Base-by-base conservation (phyloP, 2,888 invertebrate genomes). In the Pollenia labialis region DNA sequence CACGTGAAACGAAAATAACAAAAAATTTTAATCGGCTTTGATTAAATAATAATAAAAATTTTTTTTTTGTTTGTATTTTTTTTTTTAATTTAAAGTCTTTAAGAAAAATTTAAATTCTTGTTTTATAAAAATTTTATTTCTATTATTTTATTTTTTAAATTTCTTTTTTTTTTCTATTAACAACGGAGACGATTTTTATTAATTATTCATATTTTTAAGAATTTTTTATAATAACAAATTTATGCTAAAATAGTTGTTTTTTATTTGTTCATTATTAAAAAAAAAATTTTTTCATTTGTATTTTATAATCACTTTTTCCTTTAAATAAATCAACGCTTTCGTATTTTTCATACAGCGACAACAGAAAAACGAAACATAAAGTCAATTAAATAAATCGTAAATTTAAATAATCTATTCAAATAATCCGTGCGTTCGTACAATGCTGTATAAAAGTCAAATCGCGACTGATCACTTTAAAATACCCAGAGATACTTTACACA, bases 401-500 rank as follows among this genome's bases (percentile, higher is more conserved):
- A 80, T 81, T 72, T 66, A 64, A 56, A 81, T 72, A 75, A 80
- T 32, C 6, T 32, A 32, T 32, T 32, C 6, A 32, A 6, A 46
- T 58, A 69, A 64, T 52, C 68, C 74, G 74, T 54, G 1, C 4
- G 52, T 14, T 76, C 52, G 40, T 68, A 87, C 52, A 48, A 69
- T 62, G 81, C 77, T 69, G 77, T 46, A 62, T 58, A 68, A 84
- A 87, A 81, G 87, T 84, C 84, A 72, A 81, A 85, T 82, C 87
- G 86, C 88, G 88, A 89, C 88, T 89, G 88, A 84, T 88, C 81
- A 79, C 0, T 54, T 23, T 69, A 64, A 48, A 81, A 62, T 69
- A n/a, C 74, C 56, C 58, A 62, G 42, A 87, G 86, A 85, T 72
- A 82, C 79, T 81, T 76, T 79, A 87, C 68, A 87, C 82, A 54